Conservation (phyloP, 2,888 invertebrate species). For the Malthinus flaveolus region DNA sequence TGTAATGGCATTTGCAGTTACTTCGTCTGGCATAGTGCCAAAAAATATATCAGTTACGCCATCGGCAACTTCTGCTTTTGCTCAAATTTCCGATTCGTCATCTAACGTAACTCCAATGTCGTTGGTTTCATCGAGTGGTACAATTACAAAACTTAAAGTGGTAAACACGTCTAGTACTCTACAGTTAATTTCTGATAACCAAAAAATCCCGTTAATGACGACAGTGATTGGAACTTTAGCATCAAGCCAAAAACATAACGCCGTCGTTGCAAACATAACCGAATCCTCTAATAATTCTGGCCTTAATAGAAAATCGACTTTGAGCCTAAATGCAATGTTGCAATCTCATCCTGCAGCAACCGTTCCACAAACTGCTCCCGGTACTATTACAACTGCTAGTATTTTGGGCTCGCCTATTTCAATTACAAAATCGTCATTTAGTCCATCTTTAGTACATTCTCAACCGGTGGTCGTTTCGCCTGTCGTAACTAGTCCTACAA, state of each 20-base stretch:
- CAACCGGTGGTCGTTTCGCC: conserved; percentile 48
- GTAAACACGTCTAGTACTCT: conserved; percentile 38
- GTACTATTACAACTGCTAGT: conserved; percentile 53
- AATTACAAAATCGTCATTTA: conserved; percentile 46
- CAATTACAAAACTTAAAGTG: conserved; percentile 37
- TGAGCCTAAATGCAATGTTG: conserved; percentile 54
- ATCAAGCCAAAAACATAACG: conserved; percentile 12
- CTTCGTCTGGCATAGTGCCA: conserved; percentile 9
- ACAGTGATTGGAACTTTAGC: conserved; percentile 36
- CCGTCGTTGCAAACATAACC: conserved; percentile 12
- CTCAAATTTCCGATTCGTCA: neutral
- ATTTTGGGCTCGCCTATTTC: conserved; percentile 50
- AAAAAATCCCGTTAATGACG: conserved; percentile 44
- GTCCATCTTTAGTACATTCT: conserved; percentile 49
- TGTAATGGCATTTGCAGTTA: conserved; percentile 23
- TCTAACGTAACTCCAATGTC: conserved; percentile 13
- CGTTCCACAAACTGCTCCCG: conserved; percentile 50
- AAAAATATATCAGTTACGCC: conserved; percentile 22
- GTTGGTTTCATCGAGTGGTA: conserved; percentile 1
- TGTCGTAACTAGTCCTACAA: conserved; percentile 34
- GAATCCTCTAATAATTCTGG: neutral
- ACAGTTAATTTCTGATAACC: conserved; percentile 46
- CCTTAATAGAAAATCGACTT: conserved; percentile 41
- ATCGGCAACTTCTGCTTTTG: conserved; percentile 15
- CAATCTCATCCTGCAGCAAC: conserved; percentile 55